Evolutionary conservation across 2,888 invertebrate genomes (phyloP).

Genomic region (Drosophila falleni): DNA sequence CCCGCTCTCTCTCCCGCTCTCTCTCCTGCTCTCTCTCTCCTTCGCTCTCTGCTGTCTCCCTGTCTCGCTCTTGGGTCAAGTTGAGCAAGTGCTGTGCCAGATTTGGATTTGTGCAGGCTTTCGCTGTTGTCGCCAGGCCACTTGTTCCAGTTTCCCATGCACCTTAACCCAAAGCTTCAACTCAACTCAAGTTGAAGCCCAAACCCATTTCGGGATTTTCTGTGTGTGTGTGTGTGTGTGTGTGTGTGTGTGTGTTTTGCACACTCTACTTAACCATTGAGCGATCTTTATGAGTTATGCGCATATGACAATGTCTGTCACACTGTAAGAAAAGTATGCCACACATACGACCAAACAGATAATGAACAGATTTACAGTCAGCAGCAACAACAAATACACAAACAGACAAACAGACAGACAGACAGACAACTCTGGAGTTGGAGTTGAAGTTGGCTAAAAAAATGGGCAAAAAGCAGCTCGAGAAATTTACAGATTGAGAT

Average conservation of each 20-base stretch:
- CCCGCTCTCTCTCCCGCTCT: constrained; percentile 12
- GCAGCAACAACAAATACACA: constrained; percentile 30
- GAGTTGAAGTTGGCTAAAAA: neutral
- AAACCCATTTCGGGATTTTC: constrained; percentile 68
- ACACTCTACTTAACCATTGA: constrained; percentile 13
- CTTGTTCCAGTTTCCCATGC: constrained; percentile 81
- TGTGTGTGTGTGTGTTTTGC: neutral
- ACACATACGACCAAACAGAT: constrained; percentile 54
- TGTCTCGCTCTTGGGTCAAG: constrained; percentile 59
- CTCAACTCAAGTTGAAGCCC: constrained; percentile 40
- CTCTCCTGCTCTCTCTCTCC: constrained; percentile 3
- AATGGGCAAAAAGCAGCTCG: constrained; percentile 31
- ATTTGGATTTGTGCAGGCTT: constrained; percentile 54
- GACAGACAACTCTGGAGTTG: constrained; percentile 1
- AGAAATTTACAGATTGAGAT: constrained; percentile 56
- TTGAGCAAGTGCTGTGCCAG: constrained; percentile 74
- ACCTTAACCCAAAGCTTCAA: constrained; percentile 71
- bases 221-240: constrained; percentile 4
- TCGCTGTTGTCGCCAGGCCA: constrained; percentile 65
- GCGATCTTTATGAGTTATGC: constrained; percentile 76
- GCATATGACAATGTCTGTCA: constrained; percentile 66
- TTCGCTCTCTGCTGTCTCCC: constrained; percentile 12
- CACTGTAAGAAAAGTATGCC: constrained; percentile 69
- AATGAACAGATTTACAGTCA: too few relatives aligned
- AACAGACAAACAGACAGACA: neutral